phyloP scores from a whole-genome alignment of 2,113 vertebrate genomes.

The Artemisiospiza belli region DNA sequence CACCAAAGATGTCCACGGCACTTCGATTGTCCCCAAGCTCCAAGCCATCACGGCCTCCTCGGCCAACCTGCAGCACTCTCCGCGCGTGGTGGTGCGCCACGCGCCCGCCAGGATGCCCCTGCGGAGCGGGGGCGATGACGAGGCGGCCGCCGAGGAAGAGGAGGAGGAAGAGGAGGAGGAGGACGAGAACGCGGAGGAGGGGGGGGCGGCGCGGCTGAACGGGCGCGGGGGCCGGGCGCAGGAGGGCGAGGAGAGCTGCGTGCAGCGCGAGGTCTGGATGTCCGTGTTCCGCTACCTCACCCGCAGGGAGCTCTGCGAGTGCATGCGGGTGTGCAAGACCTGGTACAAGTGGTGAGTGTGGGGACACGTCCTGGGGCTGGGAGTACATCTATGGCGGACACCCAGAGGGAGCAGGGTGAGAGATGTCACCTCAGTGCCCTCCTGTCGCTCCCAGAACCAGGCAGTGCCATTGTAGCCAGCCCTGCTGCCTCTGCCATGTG shows the following conservation, averaged over 20 bases:
- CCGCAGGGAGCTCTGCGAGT: constrained; percentile 92
- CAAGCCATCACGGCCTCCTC: constrained; percentile 89
- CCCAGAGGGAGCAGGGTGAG: no score
- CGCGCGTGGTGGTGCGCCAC: constrained; percentile 82
- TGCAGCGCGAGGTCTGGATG: constrained; percentile 95
- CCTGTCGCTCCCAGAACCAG: rapidly evolving
- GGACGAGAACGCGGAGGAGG: constrained; percentile 75
- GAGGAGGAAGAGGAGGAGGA: constrained; percentile 80
- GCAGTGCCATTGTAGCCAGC: rapidly evolving
- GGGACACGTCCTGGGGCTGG: rapidly evolving
- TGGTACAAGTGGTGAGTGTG: constrained; percentile 98
- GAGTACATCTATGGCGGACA: rapidly evolving
- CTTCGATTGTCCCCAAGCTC: constrained; percentile 93
- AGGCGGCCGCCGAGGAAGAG: constrained; percentile 66
- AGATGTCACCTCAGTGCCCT: rapidly evolving
- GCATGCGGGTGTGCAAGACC: constrained; percentile 98
- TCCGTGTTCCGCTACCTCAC: constrained; percentile 96
- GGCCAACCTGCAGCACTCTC: constrained; percentile 82
- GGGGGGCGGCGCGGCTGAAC: constrained; percentile 73
- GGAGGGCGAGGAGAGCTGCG: constrained; percentile 79
- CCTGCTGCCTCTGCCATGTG: rapidly evolving
- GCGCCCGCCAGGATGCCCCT: constrained; percentile 61
- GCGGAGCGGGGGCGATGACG: constrained; percentile 61
- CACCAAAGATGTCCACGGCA: constrained; percentile 87
- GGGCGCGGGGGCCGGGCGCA: constrained; percentile 75